Evolutionary conservation across 2,113 vertebrate genomes (phyloP).

Genomic region (Eptesicus fuscus): DNA sequence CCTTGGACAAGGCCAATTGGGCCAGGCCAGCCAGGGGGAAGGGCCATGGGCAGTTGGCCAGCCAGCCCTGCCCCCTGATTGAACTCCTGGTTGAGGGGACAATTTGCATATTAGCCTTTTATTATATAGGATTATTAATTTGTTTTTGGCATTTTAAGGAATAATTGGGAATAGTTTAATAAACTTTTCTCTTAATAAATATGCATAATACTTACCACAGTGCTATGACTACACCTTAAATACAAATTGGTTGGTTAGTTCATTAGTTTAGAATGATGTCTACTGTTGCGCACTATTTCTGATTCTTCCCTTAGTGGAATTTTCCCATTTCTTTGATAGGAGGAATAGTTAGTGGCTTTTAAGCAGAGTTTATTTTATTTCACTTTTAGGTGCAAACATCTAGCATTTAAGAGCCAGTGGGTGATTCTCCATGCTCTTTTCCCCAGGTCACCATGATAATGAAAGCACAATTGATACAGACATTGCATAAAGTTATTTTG

Average conservation of each 20-base stretch:
- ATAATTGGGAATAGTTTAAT: background rate
- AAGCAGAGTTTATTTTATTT: background rate
- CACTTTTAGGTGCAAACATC: background rate
- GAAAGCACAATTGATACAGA: background rate
- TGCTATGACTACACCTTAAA: background rate
- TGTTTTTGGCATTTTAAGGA: background rate
- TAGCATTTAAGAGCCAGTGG: background rate
- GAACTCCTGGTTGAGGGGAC: too few species aligned
- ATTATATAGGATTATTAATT: background rate
- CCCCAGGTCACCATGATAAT: background rate
- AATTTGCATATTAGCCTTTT: too few species aligned
- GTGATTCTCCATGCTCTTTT: background rate
- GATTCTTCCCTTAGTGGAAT: rapidly evolving
- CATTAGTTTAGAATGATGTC: background rate
- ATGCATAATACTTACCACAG: background rate
- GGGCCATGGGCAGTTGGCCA: too few species aligned
- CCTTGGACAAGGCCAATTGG: too few species aligned
- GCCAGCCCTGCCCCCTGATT: too few species aligned
- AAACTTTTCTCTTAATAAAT: background rate
- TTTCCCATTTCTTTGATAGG: background rate
- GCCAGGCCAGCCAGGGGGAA: too few species aligned
- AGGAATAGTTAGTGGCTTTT: background rate
- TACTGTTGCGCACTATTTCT: background rate
- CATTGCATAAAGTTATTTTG: background rate
- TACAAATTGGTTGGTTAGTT: background rate